Evolutionary conservation across 2,797 vertebrate genomes (phyloP), one percentile per base, ranked within the genome.

Genomic region (Bucorvus abyssinicus): DNA sequence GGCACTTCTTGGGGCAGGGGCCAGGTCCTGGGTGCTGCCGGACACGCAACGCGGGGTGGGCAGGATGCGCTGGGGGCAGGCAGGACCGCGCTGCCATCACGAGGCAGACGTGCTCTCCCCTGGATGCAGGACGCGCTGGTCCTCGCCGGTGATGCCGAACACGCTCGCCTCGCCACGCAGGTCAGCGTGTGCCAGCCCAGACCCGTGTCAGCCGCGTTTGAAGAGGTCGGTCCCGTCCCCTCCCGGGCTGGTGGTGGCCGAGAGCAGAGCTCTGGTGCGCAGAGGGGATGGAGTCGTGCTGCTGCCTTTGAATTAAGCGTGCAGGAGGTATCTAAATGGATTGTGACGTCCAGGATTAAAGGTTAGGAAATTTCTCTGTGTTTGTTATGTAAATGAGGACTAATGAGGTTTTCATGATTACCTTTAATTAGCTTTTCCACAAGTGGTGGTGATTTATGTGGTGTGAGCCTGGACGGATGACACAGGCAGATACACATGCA

Each of bases 401-500:
- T 95, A 95, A 97, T 83, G 86, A 96, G 75, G 71, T 91, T 94
- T 80, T 83, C 78, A 40, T 75, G 9, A 92, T 96, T 93, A 80
- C 57, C 64, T 93, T 71, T 94, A 77, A 92, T 89, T 92, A 89
- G 57, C 75, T 85, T 75, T 82, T 65, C 78, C 82, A 56, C 42
- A 40, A 80, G 81, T 59, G n/a, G 86, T 76, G 74, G 65, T 64
- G 60, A 70, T 93, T 84, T 50, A 36, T 61, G 6, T 7, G 53
- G 53, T 0, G 10, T 36, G 74, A 86, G 42, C 47, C 7, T 1
- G 90, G 88, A 67, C 0, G 3, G 85, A 30, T 44, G 75, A 52
- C 75, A 84, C 71, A 63, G 0, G 0, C 34, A 32, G 52, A 32
- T 49, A 27, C 34, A 32, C 18, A 24, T 0, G 1, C 71, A 34